Evolutionary conservation across 2,888 invertebrate genomes (phyloP).

Genomic region (Drosophila leonis): DNA sequence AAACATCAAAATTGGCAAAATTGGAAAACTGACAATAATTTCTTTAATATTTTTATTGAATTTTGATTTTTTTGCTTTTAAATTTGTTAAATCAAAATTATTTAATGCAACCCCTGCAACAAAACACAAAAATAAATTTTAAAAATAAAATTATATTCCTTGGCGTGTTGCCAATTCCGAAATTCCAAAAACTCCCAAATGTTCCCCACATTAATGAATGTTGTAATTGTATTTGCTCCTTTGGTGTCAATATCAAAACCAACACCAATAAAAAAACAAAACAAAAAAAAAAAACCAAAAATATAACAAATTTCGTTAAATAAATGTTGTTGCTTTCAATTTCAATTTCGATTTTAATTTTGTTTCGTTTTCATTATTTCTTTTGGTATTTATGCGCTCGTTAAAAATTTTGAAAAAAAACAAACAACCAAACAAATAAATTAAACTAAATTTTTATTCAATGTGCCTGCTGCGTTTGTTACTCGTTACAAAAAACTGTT

Average conservation of each 20-base stretch:
- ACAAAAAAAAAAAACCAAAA: conserved; percentile 31
- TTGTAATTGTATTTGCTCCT: conserved; percentile 80
- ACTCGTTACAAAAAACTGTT: conserved; percentile 76
- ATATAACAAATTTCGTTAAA: conserved; percentile 66
- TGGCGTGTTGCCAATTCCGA: conserved; percentile 55
- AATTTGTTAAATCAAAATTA: conserved; percentile 44
- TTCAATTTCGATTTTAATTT: background rate
- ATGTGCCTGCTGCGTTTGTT: conserved; percentile 81
- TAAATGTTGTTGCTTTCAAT: conserved; percentile 79
- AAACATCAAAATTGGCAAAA: conserved; percentile 81
- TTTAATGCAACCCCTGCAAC: conserved; percentile 49
- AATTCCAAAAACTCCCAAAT: conserved; percentile 23
- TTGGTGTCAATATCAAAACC: conserved; percentile 69
- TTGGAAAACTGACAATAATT: conserved; percentile 76
- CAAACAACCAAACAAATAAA: conserved; percentile 29
- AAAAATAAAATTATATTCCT: conserved; percentile 16
- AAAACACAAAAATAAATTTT: conserved; percentile 21
- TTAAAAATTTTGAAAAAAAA: conserved; percentile 57
- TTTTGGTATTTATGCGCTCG: conserved; percentile 74
- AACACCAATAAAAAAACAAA: conserved; percentile 45
- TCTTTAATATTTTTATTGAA: conserved; percentile 25
- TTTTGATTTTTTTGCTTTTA: conserved; percentile 48
- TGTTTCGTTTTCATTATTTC: conserved; percentile 34
- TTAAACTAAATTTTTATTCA: conserved; percentile 53
- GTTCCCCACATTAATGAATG: conserved; percentile 71